These are phyloP conservation scores for Colinus virginianus DNA, from an alignment of 2,113 vertebrate species.

Conservation along the genomic window DNA sequence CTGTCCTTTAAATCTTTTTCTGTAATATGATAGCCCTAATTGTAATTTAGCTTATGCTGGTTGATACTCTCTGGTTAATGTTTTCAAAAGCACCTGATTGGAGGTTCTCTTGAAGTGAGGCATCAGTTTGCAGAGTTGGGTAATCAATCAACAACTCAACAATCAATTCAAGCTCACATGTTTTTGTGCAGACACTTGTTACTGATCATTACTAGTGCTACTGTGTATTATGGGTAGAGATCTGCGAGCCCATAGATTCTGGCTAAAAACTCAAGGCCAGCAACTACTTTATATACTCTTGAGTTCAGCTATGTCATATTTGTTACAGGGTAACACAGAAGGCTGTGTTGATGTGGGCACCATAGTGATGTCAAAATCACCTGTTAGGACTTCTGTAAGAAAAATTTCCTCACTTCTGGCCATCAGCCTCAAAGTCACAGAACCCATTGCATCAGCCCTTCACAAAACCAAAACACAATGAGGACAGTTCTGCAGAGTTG, in stretches of 20 bases:
- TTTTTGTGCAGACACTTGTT: neutral
- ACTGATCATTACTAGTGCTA: neutral
- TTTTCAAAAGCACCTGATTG: neutral
- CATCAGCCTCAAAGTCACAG: neutral
- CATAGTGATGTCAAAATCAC: neutral
- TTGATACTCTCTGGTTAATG: neutral
- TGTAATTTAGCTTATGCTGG: neutral
- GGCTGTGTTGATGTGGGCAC: neutral
- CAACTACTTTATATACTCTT: neutral
- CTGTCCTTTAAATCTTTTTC: neutral
- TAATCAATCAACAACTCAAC: neutral
- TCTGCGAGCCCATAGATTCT: neutral
- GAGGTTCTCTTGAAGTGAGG: neutral
- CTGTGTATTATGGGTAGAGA: neutral
- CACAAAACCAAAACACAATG: neutral
- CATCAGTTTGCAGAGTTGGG: neutral
- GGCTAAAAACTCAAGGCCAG: neutral
- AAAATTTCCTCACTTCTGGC: neutral
- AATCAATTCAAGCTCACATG: neutral
- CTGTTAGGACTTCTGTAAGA: neutral
- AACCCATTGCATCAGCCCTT: neutral
- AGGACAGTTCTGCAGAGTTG: neutral
- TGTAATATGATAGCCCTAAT: rapidly evolving
- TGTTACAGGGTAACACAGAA: neutral
- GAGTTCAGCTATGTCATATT: neutral